Evolutionary conservation across 1,140 invertebrate genomes (phyloP), one percentile per base, ranked within the genome.

Genomic region (Antheraea pernyi): DNA sequence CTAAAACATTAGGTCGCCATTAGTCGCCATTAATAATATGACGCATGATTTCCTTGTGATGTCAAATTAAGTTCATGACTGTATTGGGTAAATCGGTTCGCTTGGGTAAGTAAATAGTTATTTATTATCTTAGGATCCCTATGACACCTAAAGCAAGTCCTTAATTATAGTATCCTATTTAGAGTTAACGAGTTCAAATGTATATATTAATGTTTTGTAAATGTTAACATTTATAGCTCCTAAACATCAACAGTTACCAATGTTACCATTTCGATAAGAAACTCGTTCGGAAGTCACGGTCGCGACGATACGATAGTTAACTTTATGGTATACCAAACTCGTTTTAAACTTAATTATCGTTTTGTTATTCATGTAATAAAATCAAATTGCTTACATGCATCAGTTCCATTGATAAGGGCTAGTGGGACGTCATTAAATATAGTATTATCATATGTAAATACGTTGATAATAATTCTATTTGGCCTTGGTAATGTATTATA

Each of bases 291-390:
- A 22, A 37, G 61, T 63, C 30, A 63, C 30, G 61, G 61, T 16
- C 61, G 61, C 61, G 61, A 63, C 19, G 16, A 63, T 11, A 63
- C 19, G 16, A 63, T 11, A 37, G 11, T n/a, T 22, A 18, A 30
- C 11, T 36, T 63, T 63, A 63, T 63, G 11, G 61, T 37, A 13
- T 37, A 37, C 19, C 11, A 30, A 18, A 63, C 61, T n/a, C 22
- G 61, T 63, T 63, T 63, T 37, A 16, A 30, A 37, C 22, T 63
- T 16, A 18, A 63, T 30, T 63, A 37, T 37, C 61, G 37, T 37
- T 63, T 63, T 63, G 61, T 37, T 61, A 63, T 63, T 63, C 61
- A 11, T 7, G 61, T 36, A 63, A 63, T 63, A 63, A 63, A 63
- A 63, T 63, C 61, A 63, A 36, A 36, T 37, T 63, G 37, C 61